These are phyloP conservation scores for Hoplodrina blanda DNA, from an alignment of 2,888 invertebrate genomes.

Conservation along the genomic window DNA sequence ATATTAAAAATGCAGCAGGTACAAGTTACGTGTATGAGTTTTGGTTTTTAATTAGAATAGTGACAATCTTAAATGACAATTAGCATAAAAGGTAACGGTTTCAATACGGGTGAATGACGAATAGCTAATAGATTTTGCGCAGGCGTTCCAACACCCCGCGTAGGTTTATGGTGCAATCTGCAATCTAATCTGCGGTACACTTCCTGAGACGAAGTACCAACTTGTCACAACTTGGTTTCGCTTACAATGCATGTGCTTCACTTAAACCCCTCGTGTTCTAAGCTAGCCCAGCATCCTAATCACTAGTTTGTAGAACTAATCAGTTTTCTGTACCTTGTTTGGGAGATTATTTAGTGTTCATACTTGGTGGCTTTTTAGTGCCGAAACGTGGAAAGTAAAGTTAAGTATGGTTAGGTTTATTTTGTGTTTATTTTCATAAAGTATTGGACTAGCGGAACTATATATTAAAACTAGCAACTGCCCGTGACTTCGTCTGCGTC, in stretches of 20 bases:
- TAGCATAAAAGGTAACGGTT: too few relatives aligned
- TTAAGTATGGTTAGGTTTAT: neutral
- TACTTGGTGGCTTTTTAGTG: neutral
- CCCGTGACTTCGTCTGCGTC: too few relatives aligned
- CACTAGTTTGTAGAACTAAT: conserved; percentile 51
- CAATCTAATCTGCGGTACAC: conserved; percentile 78
- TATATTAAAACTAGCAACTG: too few relatives aligned
- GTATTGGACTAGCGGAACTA: neutral
- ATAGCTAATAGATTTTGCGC: too few relatives aligned
- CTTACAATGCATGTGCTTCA: conserved; percentile 68
- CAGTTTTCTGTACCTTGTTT: conserved; percentile 41
- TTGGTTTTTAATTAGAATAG: too few relatives aligned
- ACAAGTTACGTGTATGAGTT: too few relatives aligned
- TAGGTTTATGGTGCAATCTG: conserved; percentile 77
- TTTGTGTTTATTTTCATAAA: neutral
- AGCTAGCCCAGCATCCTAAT: conserved; percentile 39
- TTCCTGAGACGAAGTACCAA: conserved; percentile 76
- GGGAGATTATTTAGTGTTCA: conserved; percentile 13
- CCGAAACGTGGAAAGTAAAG: neutral
- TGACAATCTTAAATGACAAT: too few relatives aligned
- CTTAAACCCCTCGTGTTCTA: conserved; percentile 43
- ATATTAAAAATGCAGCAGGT: too few relatives aligned
- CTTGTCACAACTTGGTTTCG: conserved; percentile 73
- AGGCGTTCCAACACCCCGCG: conserved; percentile 28
- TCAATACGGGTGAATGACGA: too few relatives aligned